Evolutionary conservation across 2,888 invertebrate genomes (phyloP), one percentile per base, ranked within the genome.

Genomic region (Aproaerema taeniolella): DNA sequence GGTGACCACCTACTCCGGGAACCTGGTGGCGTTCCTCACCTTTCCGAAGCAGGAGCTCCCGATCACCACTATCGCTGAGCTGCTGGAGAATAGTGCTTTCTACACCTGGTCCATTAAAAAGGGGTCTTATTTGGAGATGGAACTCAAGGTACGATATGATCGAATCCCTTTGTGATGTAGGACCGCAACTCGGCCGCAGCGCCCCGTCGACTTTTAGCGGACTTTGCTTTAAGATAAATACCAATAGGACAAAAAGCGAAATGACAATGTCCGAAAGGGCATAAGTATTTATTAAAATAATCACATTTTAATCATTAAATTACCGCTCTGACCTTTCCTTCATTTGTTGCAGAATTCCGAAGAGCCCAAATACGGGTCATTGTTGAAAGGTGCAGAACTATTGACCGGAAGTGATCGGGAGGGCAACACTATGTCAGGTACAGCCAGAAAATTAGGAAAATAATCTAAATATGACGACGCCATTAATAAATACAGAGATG

Each of bases 1-100:
- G 12, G 94, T 96, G 0, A 96, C 96, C 11, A 96, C 96, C 0
- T 97, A 97, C 68, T 95, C 95, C 39, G 97, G 97, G 1, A 96
- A 95, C 76, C 87, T 97, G 52, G 96, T 97, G 0, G 96, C 97
- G 0, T 96, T 96, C 70, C 88, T 97, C 29, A 97, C 97, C 0
- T 96, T 97, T 64, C 97, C 97, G 0, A 93, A 94, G 68, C 91
- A 92, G 60, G 92, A 93, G 67, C 82, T 88, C 20, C 90, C 93
- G 0, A 90, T 95, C 15, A 89, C 91, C 2, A 91, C 90, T 0
- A 71, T 95, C 0, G 80, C 89, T 1, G 92, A 93, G 45, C 70
- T 95, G 7, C 51, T 94, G 36, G 87, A 89, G 16, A 70, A 75
- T 42, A 78, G 71, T 25, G 87, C 86, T 0, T 78, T 88, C 0